Evolutionary conservation across 2,888 invertebrate genomes (phyloP).

Genomic region (Oasisia sp.): DNA sequence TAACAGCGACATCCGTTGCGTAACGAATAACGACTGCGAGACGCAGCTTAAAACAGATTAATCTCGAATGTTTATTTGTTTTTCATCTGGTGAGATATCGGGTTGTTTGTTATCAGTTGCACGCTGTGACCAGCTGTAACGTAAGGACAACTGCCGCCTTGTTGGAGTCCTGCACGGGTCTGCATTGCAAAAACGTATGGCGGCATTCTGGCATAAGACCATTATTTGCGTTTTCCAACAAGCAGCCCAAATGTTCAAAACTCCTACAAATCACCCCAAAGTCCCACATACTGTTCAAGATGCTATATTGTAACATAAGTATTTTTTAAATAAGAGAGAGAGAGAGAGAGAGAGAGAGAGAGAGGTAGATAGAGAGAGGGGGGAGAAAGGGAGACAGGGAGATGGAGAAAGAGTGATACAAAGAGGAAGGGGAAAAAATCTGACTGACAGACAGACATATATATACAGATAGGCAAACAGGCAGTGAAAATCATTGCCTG

Average conservation of each 20-base stretch:
- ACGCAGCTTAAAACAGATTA: not conserved
- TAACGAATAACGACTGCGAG: not conserved
- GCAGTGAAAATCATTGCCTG: not conserved
- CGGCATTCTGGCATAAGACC: not conserved
- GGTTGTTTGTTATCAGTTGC: not conserved
- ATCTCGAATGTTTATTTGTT: not conserved
- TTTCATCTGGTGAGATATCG: slow-evolving; percentile 4
- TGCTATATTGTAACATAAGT: no score
- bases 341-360: no score
- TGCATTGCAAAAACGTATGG: not conserved
- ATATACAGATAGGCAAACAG: no score
- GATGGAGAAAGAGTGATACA: no score
- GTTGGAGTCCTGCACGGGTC: not conserved
- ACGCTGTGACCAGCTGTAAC: not conserved
- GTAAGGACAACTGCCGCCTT: not conserved
- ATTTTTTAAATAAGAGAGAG: no score
- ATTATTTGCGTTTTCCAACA: not conserved
- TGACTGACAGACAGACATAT: no score
- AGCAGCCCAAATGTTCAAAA: no score
- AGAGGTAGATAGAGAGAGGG: no score
- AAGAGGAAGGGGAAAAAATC: no score
- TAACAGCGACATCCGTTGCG: not conserved
- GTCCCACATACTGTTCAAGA: no score
- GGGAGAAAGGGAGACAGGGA: no score
- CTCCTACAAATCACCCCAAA: no score